Evolutionary conservation across 2,113 vertebrate species (phyloP).

Genomic region (Mesocricetus auratus): DNA sequence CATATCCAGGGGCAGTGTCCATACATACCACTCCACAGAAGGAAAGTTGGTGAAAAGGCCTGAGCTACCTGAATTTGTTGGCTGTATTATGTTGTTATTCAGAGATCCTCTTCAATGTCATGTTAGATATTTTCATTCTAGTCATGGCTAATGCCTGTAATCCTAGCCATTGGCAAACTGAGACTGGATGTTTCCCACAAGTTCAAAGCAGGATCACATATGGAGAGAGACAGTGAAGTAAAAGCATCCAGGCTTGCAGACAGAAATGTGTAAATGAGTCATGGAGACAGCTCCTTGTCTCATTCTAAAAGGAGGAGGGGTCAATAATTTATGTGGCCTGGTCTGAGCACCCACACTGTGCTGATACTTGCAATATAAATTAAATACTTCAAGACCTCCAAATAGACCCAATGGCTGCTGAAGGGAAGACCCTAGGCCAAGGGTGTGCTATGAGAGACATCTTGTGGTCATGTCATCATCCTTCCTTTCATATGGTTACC

Average conservation of each 20-base stretch:
- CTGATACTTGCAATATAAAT: background rate
- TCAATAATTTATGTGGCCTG: background rate
- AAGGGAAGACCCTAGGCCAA: no score
- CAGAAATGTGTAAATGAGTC: background rate
- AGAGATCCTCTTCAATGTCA: background rate
- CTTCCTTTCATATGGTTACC: no score
- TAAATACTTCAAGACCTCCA: no score
- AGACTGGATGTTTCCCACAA: background rate
- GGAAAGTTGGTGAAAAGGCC: no score
- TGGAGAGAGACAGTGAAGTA: background rate
- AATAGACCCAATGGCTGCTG: no score
- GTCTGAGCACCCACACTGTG: background rate
- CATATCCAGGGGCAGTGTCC: background rate
- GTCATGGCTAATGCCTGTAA: no score
- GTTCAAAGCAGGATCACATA: background rate
- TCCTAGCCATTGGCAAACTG: no score
- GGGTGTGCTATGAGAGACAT: no score
- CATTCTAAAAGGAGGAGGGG: background rate
- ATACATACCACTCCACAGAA: no score
- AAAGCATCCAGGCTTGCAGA: background rate
- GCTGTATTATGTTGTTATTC: background rate
- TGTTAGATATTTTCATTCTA: no score
- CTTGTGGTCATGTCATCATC: no score
- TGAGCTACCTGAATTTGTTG: background rate
- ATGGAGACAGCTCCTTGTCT: background rate